These are phyloP conservation scores for Rhamphomyia laevipes DNA, from an alignment of 2,888 invertebrate genomes.

Conservation along the genomic window DNA sequence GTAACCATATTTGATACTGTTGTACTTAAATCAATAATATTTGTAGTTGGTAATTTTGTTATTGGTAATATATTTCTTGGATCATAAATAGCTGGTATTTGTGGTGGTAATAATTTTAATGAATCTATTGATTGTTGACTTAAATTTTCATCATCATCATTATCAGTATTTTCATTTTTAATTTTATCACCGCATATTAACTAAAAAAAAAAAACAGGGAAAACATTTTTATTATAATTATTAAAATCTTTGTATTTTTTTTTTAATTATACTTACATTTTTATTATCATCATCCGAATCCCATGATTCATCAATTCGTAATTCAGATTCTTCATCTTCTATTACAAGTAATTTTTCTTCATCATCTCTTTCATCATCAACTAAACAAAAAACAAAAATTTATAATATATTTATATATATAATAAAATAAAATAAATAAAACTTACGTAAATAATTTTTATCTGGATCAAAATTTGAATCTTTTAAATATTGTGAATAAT, in stretches of 20 bases:
- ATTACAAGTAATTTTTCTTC: conserved; percentile 33
- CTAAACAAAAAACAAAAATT: conserved; percentile 20
- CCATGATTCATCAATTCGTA: conserved; percentile 54
- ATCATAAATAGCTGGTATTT: conserved; percentile 11
- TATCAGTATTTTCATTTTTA: neutral
- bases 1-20: conserved; percentile 6
- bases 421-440: neutral
- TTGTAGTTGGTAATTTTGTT: neutral
- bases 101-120: neutral
- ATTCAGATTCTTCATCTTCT: conserved; percentile 29
- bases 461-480: conserved; percentile 33
- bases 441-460: conserved; percentile 30
- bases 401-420: neutral
- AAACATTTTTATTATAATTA: neutral
- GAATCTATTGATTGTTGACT: neutral
- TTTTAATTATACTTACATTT: conserved; percentile 2
- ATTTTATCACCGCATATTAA: neutral
- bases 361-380: conserved; percentile 46
- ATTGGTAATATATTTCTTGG: conserved; percentile 7
- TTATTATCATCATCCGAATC: conserved; percentile 21
- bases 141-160: neutral
- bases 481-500: conserved; percentile 36
- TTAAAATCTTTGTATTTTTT: neutral
- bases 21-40: conserved; percentile 9
- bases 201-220: neutral